Evolutionary conservation across 2,113 vertebrate species (phyloP).

Genomic region (Phrynosoma platyrhinos): DNA sequence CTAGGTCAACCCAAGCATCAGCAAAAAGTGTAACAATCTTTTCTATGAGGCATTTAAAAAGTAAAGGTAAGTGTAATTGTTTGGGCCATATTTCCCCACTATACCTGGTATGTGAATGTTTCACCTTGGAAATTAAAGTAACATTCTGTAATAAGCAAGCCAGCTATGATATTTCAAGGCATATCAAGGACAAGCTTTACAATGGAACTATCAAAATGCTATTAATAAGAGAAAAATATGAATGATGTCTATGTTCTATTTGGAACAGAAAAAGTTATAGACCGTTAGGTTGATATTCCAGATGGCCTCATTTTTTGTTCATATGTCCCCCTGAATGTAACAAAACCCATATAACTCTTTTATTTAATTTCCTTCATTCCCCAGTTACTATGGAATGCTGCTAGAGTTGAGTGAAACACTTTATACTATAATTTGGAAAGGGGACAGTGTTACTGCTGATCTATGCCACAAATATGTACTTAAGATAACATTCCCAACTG

Average conservation of each 20-base stretch:
- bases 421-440: conserved; percentile 30
- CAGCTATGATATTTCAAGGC: conserved; percentile 64
- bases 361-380: conserved; percentile 42
- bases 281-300: conserved; percentile 60
- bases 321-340: conserved; percentile 53
- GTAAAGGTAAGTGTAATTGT: conserved; percentile 59
- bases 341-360: conserved; percentile 46
- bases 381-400: conserved; percentile 27
- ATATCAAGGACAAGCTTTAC: conserved; percentile 67
- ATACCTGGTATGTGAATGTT: conserved; percentile 37
- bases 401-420: conserved; percentile 33
- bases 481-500: neutral
- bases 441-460: conserved; percentile 10
- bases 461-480: neutral
- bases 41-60: conserved; percentile 65
- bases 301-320: conserved; percentile 39
- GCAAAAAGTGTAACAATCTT: conserved; percentile 60
- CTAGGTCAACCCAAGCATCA: conserved; percentile 69
- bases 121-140: conserved; percentile 71
- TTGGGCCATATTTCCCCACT: conserved; percentile 51
- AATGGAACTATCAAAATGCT: conserved; percentile 64
- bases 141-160: conserved; percentile 60
- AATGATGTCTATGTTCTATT: conserved; percentile 41
- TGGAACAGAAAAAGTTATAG: conserved; percentile 63
- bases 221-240: conserved; percentile 67